phyloP scores from a whole-genome alignment of 2,113 vertebrate species.

The Climacteris rufus region DNA sequence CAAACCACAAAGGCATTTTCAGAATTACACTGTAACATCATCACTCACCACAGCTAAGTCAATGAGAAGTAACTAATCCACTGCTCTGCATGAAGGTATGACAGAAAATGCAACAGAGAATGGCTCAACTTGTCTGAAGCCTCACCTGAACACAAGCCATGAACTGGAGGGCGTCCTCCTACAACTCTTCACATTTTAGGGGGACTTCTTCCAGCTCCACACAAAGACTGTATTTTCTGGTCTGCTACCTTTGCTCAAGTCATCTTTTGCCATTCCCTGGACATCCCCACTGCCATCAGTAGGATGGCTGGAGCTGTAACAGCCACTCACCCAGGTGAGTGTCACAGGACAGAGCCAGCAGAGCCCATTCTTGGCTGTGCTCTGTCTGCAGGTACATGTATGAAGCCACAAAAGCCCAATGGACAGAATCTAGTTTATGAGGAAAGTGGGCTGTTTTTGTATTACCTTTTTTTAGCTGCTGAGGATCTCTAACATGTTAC shows the following conservation, averaged over 20 bases:
- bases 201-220: neutral
- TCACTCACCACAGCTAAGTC: neutral
- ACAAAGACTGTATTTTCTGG: neutral
- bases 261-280: neutral
- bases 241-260: neutral
- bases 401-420: fast-evolving
- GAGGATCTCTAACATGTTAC: neutral
- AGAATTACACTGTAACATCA: neutral
- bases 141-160: neutral
- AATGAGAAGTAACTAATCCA: neutral
- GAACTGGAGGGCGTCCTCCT: neutral
- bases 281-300: neutral
- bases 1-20: neutral
- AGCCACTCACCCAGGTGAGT: neutral
- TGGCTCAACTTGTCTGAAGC: neutral
- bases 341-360: neutral
- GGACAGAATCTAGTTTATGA: neutral
- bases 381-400: neutral
- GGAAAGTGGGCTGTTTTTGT: neutral
- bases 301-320: neutral
- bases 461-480: neutral
- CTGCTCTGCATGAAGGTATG: neutral
- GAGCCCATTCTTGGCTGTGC: neutral
- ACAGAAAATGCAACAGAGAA: neutral
- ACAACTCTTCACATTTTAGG: neutral